phyloP scores from a whole-genome alignment of 2,888 invertebrate species.

The Drosophila emarginata region DNA sequence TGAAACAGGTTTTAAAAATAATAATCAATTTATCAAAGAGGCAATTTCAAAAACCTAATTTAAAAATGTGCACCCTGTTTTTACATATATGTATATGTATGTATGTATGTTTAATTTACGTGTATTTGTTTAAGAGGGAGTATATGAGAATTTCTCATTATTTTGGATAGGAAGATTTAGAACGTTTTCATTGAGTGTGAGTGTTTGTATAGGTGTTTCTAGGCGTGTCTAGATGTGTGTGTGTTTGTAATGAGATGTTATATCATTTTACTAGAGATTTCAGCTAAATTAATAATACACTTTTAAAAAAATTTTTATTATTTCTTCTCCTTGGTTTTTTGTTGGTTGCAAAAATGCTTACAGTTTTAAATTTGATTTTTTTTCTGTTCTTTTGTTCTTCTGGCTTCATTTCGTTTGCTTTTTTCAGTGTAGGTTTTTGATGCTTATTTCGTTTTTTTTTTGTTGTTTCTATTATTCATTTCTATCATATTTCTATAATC shows the following conservation, averaged over 20 bases:
- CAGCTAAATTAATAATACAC: slow-evolving; percentile 71
- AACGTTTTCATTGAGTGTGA: slow-evolving; percentile 15
- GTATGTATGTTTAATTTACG: background rate
- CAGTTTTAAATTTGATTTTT: slow-evolving; percentile 55
- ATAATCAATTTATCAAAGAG: no score
- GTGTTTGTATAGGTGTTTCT: slow-evolving; percentile 1
- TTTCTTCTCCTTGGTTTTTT: slow-evolving; percentile 1
- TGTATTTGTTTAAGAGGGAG: slow-evolving; percentile 5
- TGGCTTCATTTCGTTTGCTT: background rate
- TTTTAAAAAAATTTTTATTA: slow-evolving; percentile 69
- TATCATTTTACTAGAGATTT: slow-evolving; percentile 68
- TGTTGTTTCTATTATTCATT: slow-evolving; percentile 55
- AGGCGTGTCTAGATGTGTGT: slow-evolving; percentile 20
- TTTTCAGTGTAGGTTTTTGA: slow-evolving; percentile 22
- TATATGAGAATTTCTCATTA: background rate
- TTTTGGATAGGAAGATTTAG: slow-evolving; percentile 25
- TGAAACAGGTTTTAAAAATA: no score
- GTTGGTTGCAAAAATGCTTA: slow-evolving; percentile 65
- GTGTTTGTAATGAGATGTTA: slow-evolving; percentile 22
- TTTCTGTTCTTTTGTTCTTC: slow-evolving; percentile 33
- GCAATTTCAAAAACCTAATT: background rate
- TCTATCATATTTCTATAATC: slow-evolving; percentile 39
- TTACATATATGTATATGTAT: background rate
- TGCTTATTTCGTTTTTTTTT: slow-evolving; percentile 36
- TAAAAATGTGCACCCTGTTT: background rate